These are phyloP conservation scores for Dendrocopos noguchii DNA, from an alignment of 2,113 vertebrate genomes.

Conservation along the genomic window DNA sequence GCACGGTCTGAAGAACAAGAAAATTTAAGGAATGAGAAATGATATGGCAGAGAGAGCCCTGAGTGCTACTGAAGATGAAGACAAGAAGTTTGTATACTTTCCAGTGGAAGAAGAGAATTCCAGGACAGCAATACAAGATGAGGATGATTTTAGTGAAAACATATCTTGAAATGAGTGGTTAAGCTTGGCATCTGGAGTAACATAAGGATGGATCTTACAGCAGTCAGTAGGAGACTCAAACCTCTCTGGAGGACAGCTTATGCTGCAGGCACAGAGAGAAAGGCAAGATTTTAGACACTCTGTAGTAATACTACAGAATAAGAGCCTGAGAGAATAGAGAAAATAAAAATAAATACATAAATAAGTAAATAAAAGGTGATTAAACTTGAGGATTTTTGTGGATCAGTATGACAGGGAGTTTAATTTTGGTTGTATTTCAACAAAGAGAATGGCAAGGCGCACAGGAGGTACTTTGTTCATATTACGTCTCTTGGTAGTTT, in stretches of 20 bases:
- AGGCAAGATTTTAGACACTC: not conserved
- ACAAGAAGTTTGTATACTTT: not conserved
- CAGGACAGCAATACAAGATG: not conserved
- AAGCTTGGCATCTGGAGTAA: not conserved
- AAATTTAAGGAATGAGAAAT: conserved; percentile 30
- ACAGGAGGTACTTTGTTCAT: not conserved
- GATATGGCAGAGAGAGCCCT: not conserved
- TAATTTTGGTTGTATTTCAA: not conserved
- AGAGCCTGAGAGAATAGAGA: accelerated
- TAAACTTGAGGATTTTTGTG: not conserved
- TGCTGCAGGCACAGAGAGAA: not conserved
- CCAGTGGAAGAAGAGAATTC: not conserved
- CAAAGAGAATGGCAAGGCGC: not conserved
- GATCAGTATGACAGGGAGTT: not conserved
- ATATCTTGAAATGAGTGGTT: not conserved
- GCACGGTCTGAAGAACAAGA: not conserved
- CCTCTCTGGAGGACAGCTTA: not conserved
- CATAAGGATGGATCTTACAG: not conserved
- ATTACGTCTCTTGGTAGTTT: not conserved
- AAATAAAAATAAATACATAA: not conserved
- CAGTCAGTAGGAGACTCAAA: not conserved
- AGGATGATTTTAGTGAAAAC: not conserved
- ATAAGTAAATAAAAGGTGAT: not conserved
- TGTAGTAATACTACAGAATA: not conserved
- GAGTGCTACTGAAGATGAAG: not conserved